These are phyloP conservation scores for Mnemiopsis leidyi DNA, from an alignment of 37 sponge, comb jelly and placozoan species.

Conservation along the genomic window DNA sequence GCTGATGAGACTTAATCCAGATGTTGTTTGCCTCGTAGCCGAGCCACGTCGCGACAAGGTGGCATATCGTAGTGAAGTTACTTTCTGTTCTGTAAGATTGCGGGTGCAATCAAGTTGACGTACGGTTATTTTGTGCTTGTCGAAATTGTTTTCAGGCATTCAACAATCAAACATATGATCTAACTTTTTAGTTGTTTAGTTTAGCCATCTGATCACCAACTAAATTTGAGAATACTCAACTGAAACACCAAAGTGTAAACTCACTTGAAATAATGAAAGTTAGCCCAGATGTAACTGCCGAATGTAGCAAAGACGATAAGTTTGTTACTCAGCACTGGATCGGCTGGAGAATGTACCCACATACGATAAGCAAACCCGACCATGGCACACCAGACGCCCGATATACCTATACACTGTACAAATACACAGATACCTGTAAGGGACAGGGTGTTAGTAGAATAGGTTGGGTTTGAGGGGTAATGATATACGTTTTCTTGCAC, in stretches of 20 bases:
- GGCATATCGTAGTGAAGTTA: constrained; percentile 16
- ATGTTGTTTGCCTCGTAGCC: constrained; percentile 62
- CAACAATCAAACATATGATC: too few species aligned
- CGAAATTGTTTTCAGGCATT: too few species aligned
- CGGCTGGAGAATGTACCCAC: constrained; percentile 37
- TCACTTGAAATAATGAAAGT: constrained; percentile 27
- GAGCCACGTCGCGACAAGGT: constrained; percentile 42
- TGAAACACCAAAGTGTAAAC: too few species aligned
- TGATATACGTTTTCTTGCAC: too few species aligned
- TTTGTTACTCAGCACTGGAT: neutral
- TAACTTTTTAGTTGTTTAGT: too few species aligned
- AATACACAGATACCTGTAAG: constrained; percentile 30
- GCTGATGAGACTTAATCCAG: neutral
- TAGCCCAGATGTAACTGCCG: constrained; percentile 44
- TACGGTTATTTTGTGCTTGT: too few species aligned
- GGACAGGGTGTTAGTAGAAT: neutral
- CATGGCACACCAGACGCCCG: constrained; percentile 63
- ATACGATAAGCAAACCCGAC: constrained; percentile 46
- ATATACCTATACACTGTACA: constrained; percentile 44
- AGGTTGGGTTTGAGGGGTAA: too few species aligned
- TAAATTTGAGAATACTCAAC: too few species aligned
- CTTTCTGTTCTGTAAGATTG: neutral
- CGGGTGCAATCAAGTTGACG: neutral
- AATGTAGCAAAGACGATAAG: constrained; percentile 20
- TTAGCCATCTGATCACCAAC: too few species aligned